Base-by-base conservation (phyloP, 2,888 invertebrate genomes). In the Lamellibrachia columna region DNA sequence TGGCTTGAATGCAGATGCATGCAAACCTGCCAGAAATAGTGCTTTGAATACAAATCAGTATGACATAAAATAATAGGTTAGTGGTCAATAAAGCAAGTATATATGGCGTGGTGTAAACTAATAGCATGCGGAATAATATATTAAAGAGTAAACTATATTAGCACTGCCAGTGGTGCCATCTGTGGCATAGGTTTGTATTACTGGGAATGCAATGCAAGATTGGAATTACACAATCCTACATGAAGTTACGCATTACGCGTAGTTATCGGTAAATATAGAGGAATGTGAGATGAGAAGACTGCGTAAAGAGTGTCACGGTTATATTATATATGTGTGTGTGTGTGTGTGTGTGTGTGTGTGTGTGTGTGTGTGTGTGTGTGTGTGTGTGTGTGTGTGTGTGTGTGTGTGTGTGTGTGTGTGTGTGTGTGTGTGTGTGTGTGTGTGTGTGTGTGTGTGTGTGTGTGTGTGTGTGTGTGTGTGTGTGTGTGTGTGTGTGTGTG, bases 141-240 rank as follows among this genome's bases (percentile, higher is more conserved):
- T 15, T 75, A 55, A 55, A 55, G 7, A 7, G 55, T 75, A 75
- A 75, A 75, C 75, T 75, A 75, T 11, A 40, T 40, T 40, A 40
- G 75, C 15, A 75, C 15, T 75, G 75, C 75, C n/a, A 75, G 75
- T 75, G 75, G 75, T 75, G 75, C 75, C 75, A 75, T 75, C 75
- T 75, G 75, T 75, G 11, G 75, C 75, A 22, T 75, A 75, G 75
- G 75, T 75, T 75, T 75, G 75, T n/a, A 75, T 75, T 75, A 75
- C n/a, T n/a, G 22, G 75, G n/a, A 15, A 22, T 75, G 75, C 75
- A n/a, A n/a, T 75, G 75, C 75, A 75, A 75, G 75, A 75, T 15
- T 75, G 75, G 75, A 75, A 75, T 4, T 75, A n/a, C 22, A 75
- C 8, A 7, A 75, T 75, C 22, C 15, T 11, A 75, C 4, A 75